These are phyloP conservation scores for Parthenolecanium corni DNA, from an alignment of 2,888 invertebrate genomes.

Conservation along the genomic window DNA sequence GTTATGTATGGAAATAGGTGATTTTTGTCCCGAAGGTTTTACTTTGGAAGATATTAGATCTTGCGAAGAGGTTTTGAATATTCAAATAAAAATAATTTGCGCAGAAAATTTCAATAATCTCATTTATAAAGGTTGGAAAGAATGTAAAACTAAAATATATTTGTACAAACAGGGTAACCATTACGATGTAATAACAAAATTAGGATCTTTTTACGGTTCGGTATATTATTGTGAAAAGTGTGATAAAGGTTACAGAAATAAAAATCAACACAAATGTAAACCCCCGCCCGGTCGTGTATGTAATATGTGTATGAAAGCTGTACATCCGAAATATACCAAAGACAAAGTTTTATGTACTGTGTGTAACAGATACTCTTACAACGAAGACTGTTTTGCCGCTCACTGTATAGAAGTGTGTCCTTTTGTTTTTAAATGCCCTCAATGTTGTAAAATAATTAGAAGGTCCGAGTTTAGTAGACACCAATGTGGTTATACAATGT, in stretches of 20 bases:
- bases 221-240: constrained; percentile 20
- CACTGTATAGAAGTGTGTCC: neutral
- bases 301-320: neutral
- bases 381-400: neutral
- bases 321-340: neutral
- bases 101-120: constrained; percentile 21
- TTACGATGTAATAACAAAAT: constrained; percentile 17
- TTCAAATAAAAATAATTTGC: constrained; percentile 20
- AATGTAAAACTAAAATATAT: constrained; percentile 1
- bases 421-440: neutral
- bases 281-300: neutral
- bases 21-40: constrained; percentile 20
- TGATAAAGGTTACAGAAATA: constrained; percentile 12
- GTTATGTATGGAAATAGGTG: constrained; percentile 8
- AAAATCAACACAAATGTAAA: neutral
- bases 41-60: constrained; percentile 20
- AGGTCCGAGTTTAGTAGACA: neutral
- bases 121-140: constrained; percentile 23
- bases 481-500: constrained; percentile 5
- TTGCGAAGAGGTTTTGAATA: constrained; percentile 12
- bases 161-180: constrained; percentile 17
- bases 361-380: neutral
- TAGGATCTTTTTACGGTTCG: constrained; percentile 3
- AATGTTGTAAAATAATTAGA: neutral
- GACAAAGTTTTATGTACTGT: constrained; percentile 1